phyloP scores from a whole-genome alignment of 35 echinoderm and acorn worm species.

The Strongylocentrotus purpuratus region DNA sequence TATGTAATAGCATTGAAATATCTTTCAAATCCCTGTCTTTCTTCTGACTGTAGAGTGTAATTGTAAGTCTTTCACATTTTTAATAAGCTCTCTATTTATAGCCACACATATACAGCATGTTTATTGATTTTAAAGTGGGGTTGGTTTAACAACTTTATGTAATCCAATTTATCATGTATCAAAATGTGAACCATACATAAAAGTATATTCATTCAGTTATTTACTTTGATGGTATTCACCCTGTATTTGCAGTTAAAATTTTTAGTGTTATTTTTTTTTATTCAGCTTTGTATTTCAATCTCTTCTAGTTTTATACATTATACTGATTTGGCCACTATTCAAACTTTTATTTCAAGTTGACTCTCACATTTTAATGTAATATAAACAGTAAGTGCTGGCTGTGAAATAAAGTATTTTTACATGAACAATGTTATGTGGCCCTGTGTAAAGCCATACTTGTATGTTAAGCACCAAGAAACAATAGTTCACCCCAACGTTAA shows the following conservation, averaged over 20 bases:
- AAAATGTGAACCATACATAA: neutral
- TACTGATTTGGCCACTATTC: too few species aligned
- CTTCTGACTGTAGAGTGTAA: neutral
- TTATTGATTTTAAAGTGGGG: neutral
- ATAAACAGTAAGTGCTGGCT: neutral
- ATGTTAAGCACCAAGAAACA: neutral
- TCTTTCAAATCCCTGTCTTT: conserved; percentile 17
- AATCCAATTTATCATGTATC: neutral
- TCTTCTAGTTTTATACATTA: neutral
- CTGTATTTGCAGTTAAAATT: neutral
- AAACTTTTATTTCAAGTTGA: neutral
- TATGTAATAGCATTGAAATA: conserved; percentile 11
- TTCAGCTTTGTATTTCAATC: neutral
- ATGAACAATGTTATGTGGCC: neutral
- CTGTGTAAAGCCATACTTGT: neutral
- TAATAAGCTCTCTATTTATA: neutral
- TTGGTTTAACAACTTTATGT: neutral
- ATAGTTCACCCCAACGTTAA: neutral
- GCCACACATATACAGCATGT: neutral
- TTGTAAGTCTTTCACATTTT: conserved; percentile 13
- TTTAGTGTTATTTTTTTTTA: neutral
- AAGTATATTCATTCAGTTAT: neutral
- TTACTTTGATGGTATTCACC: conserved; percentile 11
- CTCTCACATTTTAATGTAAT: neutral
- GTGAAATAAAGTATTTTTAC: neutral